A percentile compares a stretch with the other conserved stretches of the same genome.
Evolutionary conservation across 2,113 vertebrate genomes (phyloP).

Genomic region (Hippocampus guttulatus): DNA sequence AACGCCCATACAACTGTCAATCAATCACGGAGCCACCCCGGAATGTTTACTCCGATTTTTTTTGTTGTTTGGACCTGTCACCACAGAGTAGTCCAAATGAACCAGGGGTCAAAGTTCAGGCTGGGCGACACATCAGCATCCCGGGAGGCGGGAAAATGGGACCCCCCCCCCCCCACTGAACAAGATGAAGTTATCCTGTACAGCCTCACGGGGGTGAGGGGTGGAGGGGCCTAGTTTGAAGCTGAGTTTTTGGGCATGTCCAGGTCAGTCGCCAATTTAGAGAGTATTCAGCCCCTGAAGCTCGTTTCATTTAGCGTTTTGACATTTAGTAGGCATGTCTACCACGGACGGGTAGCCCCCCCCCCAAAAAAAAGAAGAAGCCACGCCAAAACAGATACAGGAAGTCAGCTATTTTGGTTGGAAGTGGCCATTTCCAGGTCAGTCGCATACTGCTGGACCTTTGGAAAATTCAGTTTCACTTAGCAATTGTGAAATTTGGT

Average conservation of each 20-base stretch:
- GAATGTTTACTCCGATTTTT: constrained; percentile 19
- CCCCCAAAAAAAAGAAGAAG: too few species aligned
- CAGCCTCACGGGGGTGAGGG: too few species aligned
- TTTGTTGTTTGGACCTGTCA: constrained; percentile 22
- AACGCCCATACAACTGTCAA: constrained; percentile 62
- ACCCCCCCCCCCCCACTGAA: not conserved
- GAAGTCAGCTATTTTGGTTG: not conserved
- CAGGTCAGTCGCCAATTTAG: too few species aligned
- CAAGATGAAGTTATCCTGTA: too few species aligned
- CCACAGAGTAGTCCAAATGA: constrained; percentile 14
- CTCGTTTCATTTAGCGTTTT: too few species aligned
- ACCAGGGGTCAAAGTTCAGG: constrained; percentile 22
- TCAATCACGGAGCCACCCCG: constrained; percentile 35
- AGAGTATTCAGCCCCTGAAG: too few species aligned
- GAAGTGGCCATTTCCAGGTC: not conserved
- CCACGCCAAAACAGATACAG: not conserved
- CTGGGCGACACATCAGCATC: not conserved
- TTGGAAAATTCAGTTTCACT: too few species aligned
- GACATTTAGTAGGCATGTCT: too few species aligned
- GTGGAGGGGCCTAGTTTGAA: too few species aligned
- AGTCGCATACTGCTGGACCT: not conserved
- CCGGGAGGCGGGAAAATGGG: not conserved
- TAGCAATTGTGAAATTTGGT: not conserved
- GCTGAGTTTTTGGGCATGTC: too few species aligned
- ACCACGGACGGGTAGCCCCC: too few species aligned